Conservation (phyloP, 2,797 vertebrate species). For the Sus cebifrons region DNA sequence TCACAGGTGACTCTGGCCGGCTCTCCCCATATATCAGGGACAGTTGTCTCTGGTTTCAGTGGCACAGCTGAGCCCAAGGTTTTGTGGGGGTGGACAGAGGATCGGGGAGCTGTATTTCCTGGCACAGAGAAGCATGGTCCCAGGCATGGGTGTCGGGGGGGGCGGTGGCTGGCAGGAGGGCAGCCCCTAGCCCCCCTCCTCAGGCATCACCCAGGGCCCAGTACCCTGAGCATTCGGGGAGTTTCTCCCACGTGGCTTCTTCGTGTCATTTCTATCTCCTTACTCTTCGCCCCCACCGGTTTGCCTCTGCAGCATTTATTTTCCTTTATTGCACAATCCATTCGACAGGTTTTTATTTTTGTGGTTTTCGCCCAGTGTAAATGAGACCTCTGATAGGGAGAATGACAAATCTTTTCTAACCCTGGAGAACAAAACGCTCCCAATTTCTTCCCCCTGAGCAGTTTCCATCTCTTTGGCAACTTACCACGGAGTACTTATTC, state of each 20-base stretch:
- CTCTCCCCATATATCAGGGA: not conserved
- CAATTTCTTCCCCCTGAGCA: not conserved
- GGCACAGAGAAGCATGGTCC: not conserved
- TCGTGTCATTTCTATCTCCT: accelerated
- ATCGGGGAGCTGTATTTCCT: not conserved
- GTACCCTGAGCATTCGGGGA: not conserved
- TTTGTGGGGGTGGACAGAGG: not conserved
- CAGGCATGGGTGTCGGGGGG: not conserved
- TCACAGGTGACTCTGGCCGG: not conserved
- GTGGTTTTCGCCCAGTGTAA: conserved; percentile 68
- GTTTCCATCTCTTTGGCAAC: not conserved
- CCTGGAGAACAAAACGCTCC: conserved; percentile 46
- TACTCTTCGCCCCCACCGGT: not conserved
- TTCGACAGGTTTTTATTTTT: conserved; percentile 21
- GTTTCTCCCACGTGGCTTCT: not conserved
- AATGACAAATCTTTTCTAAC: conserved; percentile 67
- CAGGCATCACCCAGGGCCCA: not conserved
- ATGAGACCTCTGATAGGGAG: conserved; percentile 60
- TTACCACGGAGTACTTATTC: not conserved
- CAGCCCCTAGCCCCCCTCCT: accelerated
- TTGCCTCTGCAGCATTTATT: conserved; percentile 2
- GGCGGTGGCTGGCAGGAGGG: not conserved
- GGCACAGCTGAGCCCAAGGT: not conserved
- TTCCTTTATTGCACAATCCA: conserved; percentile 11
- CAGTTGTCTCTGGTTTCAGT: not conserved